Evolutionary conservation across 2,888 invertebrate species (phyloP).

Genomic region (Carcina quercana): DNA sequence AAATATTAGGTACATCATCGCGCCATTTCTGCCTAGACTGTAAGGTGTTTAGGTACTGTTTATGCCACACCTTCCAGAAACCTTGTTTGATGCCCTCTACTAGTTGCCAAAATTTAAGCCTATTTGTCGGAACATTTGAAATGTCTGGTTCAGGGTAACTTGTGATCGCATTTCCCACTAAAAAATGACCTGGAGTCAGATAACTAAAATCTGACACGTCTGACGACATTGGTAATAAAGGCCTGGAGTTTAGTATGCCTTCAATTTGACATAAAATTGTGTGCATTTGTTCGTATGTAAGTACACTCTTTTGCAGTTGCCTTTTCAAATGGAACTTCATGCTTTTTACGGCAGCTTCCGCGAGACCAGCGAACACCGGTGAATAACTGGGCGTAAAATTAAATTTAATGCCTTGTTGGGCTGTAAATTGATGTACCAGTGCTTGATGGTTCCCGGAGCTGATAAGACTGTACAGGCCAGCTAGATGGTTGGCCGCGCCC

Average conservation of each 20-base stretch:
- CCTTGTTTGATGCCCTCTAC: background rate
- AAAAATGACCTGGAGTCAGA: constrained; percentile 12
- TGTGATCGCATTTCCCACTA: constrained; percentile 8
- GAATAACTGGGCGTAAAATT: constrained; percentile 2
- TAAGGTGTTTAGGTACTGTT: background rate
- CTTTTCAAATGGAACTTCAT: constrained; percentile 6
- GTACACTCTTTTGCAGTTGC: background rate
- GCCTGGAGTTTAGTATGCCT: constrained; percentile 13
- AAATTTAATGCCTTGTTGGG: constrained; percentile 1
- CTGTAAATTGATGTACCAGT: constrained; percentile 4
- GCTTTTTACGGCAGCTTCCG: constrained; percentile 2
- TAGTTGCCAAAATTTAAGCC: constrained; percentile 1
- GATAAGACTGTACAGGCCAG: constrained; percentile 3
- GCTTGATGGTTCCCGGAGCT: constrained; percentile 4
- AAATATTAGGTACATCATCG: background rate
- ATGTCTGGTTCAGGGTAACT: constrained; percentile 10
- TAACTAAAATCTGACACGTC: constrained; percentile 7
- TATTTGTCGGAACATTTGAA: constrained; percentile 1
- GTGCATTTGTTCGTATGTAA: constrained; percentile 11
- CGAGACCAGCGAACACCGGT: constrained; percentile 1
- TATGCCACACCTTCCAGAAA: constrained; percentile 3
- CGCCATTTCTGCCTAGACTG: background rate
- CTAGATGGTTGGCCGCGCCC: constrained; percentile 5
- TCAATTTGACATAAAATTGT: constrained; percentile 15
- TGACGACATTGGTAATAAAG: constrained; percentile 6